Evolutionary conservation across 2,113 vertebrate species (phyloP).

Genomic region (Pollachius pollachius): DNA sequence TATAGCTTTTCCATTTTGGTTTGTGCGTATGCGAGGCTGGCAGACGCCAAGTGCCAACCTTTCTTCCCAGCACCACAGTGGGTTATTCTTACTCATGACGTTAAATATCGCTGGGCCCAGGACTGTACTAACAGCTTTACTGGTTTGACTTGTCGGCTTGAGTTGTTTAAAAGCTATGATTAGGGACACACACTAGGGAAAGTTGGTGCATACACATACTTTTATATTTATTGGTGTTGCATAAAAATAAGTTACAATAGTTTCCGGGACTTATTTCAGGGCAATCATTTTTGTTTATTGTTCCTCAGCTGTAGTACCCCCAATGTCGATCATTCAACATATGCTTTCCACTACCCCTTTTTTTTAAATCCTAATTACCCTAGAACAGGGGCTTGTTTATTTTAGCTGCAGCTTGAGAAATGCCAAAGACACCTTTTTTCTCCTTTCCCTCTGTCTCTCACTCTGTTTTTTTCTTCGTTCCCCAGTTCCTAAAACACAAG

Average conservation of each 20-base stretch:
- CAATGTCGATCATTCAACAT: neutral
- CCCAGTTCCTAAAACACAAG: constrained; percentile 32
- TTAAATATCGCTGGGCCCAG: neutral
- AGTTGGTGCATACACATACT: no score
- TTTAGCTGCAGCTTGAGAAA: constrained; percentile 37
- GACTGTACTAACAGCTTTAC: neutral
- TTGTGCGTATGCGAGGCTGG: constrained; percentile 26
- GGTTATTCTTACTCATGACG: constrained; percentile 21
- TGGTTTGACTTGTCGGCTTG: neutral
- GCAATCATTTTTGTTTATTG: constrained; percentile 31
- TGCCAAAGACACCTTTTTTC: constrained; percentile 35
- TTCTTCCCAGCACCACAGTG: constrained; percentile 18
- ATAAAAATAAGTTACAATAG: neutral
- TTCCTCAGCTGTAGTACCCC: constrained; percentile 7
- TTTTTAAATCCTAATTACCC: constrained; percentile 20
- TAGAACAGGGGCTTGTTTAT: constrained; percentile 45
- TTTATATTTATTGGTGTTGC: neutral
- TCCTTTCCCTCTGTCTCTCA: neutral
- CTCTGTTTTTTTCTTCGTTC: constrained; percentile 3
- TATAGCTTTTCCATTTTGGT: constrained; percentile 63
- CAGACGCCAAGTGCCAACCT: constrained; percentile 30
- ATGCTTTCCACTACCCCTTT: neutral
- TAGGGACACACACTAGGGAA: no score
- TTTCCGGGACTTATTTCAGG: constrained; percentile 28
- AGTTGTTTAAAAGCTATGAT: no score